Evolutionary conservation across 2,113 vertebrate species (phyloP), one percentile per base, ranked within the genome.

Genomic region (Antechinus stuartii): DNA sequence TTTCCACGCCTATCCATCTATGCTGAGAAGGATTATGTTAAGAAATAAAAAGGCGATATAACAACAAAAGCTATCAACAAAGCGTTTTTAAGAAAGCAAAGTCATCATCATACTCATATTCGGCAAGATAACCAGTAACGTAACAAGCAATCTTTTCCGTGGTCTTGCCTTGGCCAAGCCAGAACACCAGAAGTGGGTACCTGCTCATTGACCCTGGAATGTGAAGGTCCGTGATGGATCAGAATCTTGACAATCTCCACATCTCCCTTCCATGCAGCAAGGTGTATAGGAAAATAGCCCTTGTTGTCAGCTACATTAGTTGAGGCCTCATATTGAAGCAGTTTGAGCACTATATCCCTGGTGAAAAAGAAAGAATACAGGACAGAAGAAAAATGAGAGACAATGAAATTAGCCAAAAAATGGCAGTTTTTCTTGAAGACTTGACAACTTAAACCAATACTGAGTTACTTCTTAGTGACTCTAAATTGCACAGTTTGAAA

Each of bases 231-330:
- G 0, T 99, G 99, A 96, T 99, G 99, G 96, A 99, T 99, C 93
- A 99, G 99, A 98, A 99, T 99, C 95, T 99, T 99, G 96, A 99
- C 99, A 89, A 99, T 99, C 96, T 99, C 99, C 97, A 99, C 99
- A 93, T 99, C 99, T 95, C 99, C 99, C 97, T 99, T 99, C 99
- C 99, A 99, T 96, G 99, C 99, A 56, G 99, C 99, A 98, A 99
- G 98, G 97, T 99, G 99, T 97, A 99, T 99, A 54, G 99, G 99
- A 98, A 99, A 99, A 98, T 99, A 99, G 27, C 99, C 99, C 97
- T 99, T 99, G 97, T 99, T 99, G 98, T 99, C 99, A 26, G 99
- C 98, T 95, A 99, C 98, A 54, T 99, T 99, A 95, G 99, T 99
- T 55, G 99, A 99, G 49, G 99, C 99, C 98, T 99, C 99, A 96